A percentile compares a stretch with the other conserved stretches of the same genome.
phyloP scores from a whole-genome alignment of 2,797 vertebrate genomes.

The Coilia nasus region DNA sequence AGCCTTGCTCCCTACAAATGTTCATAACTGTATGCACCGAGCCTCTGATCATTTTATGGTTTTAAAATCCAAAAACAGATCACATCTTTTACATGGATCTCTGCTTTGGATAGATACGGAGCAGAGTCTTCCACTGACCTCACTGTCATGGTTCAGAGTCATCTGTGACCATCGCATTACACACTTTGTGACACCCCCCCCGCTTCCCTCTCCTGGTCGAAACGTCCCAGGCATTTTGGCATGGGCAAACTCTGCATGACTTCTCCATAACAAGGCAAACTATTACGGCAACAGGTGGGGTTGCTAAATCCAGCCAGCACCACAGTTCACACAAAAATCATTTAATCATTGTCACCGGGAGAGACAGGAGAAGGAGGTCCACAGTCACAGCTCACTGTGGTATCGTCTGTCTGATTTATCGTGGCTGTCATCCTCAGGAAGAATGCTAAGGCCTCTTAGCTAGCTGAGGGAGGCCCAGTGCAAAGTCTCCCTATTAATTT shows the following conservation, averaged over 20 bases:
- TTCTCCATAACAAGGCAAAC: conserved; percentile 46
- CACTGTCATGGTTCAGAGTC: not conserved
- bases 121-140: not conserved
- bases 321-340: conserved; percentile 22
- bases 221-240: conserved; percentile 40
- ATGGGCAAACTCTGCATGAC: conserved; percentile 32
- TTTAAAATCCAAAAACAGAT: not conserved
- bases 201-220: not conserved
- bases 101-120: not conserved
- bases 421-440: not conserved
- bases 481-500: not conserved
- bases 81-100: not conserved
- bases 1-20: not conserved
- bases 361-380: not conserved
- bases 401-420: conserved; percentile 1
- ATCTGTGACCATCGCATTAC: not conserved
- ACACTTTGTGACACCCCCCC: not conserved
- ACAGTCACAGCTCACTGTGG: not conserved
- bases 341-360: conserved; percentile 23
- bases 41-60: not conserved
- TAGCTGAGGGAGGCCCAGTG: not conserved
- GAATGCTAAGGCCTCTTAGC: too few species aligned
- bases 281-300: conserved; percentile 43
- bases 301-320: conserved; percentile 39
- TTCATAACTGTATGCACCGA: not conserved